Evolutionary conservation across 2,797 vertebrate genomes (phyloP).

Genomic region (Telmatherina bonti): DNA sequence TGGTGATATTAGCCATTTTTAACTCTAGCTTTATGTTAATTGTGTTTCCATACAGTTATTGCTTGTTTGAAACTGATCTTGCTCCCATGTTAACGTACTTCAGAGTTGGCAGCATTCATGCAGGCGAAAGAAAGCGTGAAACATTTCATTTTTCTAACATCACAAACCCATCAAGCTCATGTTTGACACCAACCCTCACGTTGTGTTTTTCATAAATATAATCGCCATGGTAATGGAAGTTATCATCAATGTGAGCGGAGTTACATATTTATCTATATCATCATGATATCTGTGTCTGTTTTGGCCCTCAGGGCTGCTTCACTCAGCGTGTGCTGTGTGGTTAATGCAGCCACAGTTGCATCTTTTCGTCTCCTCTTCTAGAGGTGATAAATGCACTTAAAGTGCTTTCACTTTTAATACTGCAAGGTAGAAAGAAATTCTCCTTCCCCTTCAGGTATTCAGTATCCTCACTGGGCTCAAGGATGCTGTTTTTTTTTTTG

Average conservation of each 20-base stretch:
- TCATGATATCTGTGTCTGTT: not conserved
- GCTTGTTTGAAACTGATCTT: not conserved
- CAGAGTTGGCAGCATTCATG: not conserved
- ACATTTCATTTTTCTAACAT: not conserved
- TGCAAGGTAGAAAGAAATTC: constrained; percentile 10
- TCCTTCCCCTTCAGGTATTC: constrained; percentile 23
- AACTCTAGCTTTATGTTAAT: not conserved
- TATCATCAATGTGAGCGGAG: not conserved
- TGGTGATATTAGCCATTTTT: no score
- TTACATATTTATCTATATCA: not conserved
- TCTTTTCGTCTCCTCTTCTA: constrained; percentile 1
- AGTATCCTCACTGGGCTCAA: constrained; percentile 41
- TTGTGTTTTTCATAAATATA: not conserved
- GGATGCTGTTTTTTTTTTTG: constrained; percentile 41
- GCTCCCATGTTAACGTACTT: not conserved
- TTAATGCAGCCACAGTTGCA: not conserved
- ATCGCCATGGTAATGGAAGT: not conserved
- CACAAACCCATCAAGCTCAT: not conserved
- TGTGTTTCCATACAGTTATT: not conserved
- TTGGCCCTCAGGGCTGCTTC: not conserved
- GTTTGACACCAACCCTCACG: not conserved
- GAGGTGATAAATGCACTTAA: constrained; percentile 14
- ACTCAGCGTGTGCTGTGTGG: not conserved
- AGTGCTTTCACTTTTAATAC: constrained; percentile 26
- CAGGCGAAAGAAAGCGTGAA: not conserved